Evolutionary conservation across 2,888 invertebrate genomes (phyloP), one percentile per base, ranked within the genome.

Genomic region (Diachrysia chrysitis): DNA sequence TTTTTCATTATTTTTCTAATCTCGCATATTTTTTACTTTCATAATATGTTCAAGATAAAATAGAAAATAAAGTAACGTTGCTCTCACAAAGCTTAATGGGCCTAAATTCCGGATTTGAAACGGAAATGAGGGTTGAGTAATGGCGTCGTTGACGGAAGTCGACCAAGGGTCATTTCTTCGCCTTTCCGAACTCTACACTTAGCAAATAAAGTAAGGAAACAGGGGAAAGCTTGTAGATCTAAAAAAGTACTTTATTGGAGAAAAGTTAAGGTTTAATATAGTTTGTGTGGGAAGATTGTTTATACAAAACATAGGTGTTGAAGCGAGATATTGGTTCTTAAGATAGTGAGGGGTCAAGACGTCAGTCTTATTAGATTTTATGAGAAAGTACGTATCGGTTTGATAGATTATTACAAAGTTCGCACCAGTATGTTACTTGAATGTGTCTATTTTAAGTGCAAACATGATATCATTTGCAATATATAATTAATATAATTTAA

Each of bases 81-180:
- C 63, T 55, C 56, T 68, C 42, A 57, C 67, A 79, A 79, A 79
- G 73, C 73, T 73, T 84, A 86, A 86, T 83, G 84, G 81, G 79
- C 81, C 83, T 81, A 83, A 82, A 80, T 69, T 77, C 79, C 84
- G 84, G 83, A 87, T 84, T 82, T 79, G 69, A 71, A 77, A 64
- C 80, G 91, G 92, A 92, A 91, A 90, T 88, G 86, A 89, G 88
- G 89, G 83, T 76, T 81, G 76, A 75, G 85, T 90, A 89, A 91
- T 88, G 88, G 89, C 86, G 85, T 82, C 85, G 81, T 85, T 84
- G 79, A 75, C 89, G 91, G 90, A 89, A 88, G 84, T 84, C 78
- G 82, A 83, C 84, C 85, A 81, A 78, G 85, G 88, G 87, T 86
- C 88, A 73, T 69, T 85, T 85, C 84, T 85, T 75, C 73, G 83